A percentile compares a stretch with the other conserved stretches of the same genome.
Conservation (phyloP, 1,140 invertebrate species). For the Dufourea novaeangliae region DNA sequence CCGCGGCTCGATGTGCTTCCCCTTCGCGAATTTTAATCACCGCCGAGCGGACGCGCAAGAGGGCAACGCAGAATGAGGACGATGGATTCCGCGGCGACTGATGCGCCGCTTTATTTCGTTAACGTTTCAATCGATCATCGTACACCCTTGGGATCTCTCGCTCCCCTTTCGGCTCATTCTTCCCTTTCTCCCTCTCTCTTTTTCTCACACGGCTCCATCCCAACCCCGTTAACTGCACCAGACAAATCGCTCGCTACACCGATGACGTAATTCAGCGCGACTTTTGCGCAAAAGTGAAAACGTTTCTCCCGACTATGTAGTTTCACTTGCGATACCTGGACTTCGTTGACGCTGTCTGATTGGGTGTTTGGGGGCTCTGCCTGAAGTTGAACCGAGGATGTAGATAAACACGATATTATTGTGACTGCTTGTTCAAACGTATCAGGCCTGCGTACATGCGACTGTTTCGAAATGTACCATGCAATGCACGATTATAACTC, state of each 20-base stretch:
- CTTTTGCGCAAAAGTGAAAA: background rate
- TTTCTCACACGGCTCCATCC: too few relatives aligned
- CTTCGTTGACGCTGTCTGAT: too few relatives aligned
- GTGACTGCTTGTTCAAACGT: too few relatives aligned
- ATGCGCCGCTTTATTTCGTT: constrained; percentile 68
- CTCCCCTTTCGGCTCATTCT: background rate
- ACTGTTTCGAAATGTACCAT: too few relatives aligned
- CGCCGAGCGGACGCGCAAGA: constrained; percentile 47
- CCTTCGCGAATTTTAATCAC: constrained; percentile 73
- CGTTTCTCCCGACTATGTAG: too few relatives aligned
- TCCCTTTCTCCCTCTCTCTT: background rate
- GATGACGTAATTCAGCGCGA: background rate
- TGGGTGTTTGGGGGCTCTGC: too few relatives aligned
- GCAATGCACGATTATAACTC: too few relatives aligned
- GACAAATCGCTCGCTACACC: background rate
- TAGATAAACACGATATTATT: too few relatives aligned
- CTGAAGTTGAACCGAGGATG: too few relatives aligned
- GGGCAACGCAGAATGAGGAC: constrained; percentile 53
- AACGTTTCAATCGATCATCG: constrained; percentile 73
- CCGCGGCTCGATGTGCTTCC: constrained; percentile 18
- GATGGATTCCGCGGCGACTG: constrained; percentile 66
- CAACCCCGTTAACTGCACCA: background rate
- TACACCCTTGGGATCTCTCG: constrained; percentile 51
- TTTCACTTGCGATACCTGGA: background rate
- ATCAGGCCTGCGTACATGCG: too few relatives aligned